A percentile compares a stretch with the other conserved stretches of the same genome.
Evolutionary conservation across 2,113 vertebrate genomes (phyloP).

Genomic region (Verasper variegatus): DNA sequence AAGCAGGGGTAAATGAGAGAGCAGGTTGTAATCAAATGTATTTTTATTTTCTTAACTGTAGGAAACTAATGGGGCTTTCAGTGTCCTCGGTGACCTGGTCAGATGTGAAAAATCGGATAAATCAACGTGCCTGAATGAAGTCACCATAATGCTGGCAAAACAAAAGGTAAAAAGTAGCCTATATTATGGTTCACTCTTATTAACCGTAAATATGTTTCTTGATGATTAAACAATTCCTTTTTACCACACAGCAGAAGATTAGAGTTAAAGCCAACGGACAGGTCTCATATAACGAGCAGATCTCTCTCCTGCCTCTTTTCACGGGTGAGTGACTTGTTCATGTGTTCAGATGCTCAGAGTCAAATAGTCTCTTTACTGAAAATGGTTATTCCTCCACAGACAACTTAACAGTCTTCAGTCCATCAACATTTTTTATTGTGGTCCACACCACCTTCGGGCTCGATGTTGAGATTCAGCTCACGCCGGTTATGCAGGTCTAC

Average conservation of each 20-base stretch:
- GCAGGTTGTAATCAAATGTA: background rate
- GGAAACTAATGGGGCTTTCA: slow-evolving; percentile 78
- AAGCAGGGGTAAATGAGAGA: background rate
- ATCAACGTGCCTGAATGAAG: slow-evolving; percentile 85
- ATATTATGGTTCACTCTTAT: background rate
- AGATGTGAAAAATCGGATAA: slow-evolving; percentile 84
- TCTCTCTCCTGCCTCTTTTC: slow-evolving; percentile 83
- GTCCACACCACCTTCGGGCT: slow-evolving; percentile 83
- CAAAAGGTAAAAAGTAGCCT: slow-evolving; percentile 78
- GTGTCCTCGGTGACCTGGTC: slow-evolving; percentile 83
- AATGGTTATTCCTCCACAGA: slow-evolving; percentile 70
- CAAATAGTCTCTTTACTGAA: background rate
- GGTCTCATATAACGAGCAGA: slow-evolving; percentile 82
- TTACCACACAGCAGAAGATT: slow-evolving; percentile 76
- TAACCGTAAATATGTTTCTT: background rate
- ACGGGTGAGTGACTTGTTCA: slow-evolving; percentile 71
- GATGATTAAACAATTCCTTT: background rate
- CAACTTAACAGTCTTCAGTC: slow-evolving; percentile 83
- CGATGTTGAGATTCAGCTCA: slow-evolving; percentile 84
- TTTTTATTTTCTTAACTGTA: slow-evolving; percentile 37
- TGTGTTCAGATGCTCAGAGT: background rate
- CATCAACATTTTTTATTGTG: slow-evolving; percentile 88
- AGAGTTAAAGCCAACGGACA: slow-evolving; percentile 79
- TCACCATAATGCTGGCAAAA: slow-evolving; percentile 77
- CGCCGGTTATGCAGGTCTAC: slow-evolving; percentile 88